Percentiles rank a stretch among this genome's conserved stretches.
Conservation (phyloP, 2,797 vertebrate species). For the Acipenser transmontanus region DNA sequence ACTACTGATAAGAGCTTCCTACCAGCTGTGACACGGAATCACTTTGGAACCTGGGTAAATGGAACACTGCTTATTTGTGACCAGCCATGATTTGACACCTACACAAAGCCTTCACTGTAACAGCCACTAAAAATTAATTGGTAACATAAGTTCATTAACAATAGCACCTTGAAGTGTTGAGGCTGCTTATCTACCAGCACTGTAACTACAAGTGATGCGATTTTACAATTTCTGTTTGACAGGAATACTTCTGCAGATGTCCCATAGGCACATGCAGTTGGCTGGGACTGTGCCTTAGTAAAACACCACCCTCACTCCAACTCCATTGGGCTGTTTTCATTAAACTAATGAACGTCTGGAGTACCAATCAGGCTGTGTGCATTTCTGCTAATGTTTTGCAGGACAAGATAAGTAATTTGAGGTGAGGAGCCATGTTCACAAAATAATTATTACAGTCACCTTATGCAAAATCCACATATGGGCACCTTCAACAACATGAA, state of each 20-base stretch:
- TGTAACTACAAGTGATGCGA: conserved; percentile 42
- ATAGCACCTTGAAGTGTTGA: background rate
- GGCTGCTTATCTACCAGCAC: conserved; percentile 30
- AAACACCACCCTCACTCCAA: conserved; percentile 30
- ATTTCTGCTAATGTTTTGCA: no score
- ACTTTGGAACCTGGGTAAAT: background rate
- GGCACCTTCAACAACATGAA: no score
- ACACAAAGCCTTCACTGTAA: background rate
- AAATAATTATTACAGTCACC: no score
- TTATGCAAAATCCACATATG: no score
- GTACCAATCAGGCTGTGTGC: conserved; percentile 45
- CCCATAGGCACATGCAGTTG: conserved; percentile 44
- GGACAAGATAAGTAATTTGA: no score
- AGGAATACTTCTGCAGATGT: conserved; percentile 35
- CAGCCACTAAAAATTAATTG: background rate
- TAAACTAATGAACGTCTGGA: conserved; percentile 74
- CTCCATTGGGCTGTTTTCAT: conserved; percentile 61
- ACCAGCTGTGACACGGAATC: background rate
- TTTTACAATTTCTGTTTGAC: conserved; percentile 46
- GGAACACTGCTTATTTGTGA: background rate
- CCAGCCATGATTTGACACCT: background rate
- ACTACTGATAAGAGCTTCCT: no score
- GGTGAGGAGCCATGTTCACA: no score
- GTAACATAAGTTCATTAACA: background rate
- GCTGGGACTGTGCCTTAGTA: conserved; percentile 43